Evolutionary conservation across 2,797 vertebrate genomes (phyloP), one percentile per base, ranked within the genome.

Genomic region (Aulostomus chinensis): DNA sequence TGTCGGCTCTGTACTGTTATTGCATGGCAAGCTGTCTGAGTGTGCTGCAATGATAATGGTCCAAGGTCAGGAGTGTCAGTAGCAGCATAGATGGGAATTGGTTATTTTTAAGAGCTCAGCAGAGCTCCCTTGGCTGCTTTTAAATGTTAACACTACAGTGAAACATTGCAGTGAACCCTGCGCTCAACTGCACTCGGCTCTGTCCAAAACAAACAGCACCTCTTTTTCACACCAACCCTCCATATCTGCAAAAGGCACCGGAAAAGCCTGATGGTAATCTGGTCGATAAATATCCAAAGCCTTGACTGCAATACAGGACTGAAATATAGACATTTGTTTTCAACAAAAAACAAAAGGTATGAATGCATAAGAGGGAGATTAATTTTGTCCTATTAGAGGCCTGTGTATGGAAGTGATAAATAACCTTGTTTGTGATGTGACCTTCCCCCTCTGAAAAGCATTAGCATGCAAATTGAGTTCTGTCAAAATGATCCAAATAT

Each of bases 31-130:
- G 49, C 63, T 9, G 30, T 59, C 64, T 74, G 76, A 58, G 58
- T 78, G 76, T 54, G 73, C 68, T 18, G 65, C 73, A 58, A 46
- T 68, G 76, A 73, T 83, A 86, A 87, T 87, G 69, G 79, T 82
- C 70, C 76, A 76, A 86, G 81, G 81, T 86, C 86, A 83, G 68
- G 47, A 52, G 68, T 83, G 83, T 86, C 73, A 60, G 64, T 61
- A 15, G 63, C 56, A 72, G 68, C 53, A 72, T 71, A 73, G 71
- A 79, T 76, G 81, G 83, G 78, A 68, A 76, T 73, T 84, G 75
- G 76, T 84, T 86, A 76, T 80, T 84, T 86, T 79, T 83, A 71
- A 74, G 69, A 78, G 76, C 67, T 38, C 53, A 22, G 68, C 66
- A 58, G 55, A 24, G 67, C 80, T 85, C 80, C 84, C 76, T 31